These are phyloP conservation scores for Agapostemon virescens DNA, from an alignment of 2,888 invertebrate species.

Conservation along the genomic window DNA sequence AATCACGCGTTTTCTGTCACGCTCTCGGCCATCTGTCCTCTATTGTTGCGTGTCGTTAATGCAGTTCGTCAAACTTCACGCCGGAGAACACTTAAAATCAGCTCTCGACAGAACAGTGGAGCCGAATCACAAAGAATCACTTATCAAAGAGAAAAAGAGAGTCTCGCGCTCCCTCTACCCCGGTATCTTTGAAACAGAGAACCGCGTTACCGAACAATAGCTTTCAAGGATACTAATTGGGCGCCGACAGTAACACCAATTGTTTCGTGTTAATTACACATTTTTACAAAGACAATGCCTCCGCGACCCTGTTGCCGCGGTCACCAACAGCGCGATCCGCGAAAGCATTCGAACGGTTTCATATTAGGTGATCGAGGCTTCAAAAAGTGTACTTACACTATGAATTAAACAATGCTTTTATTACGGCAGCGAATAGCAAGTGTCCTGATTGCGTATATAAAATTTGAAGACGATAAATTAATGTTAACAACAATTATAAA, in stretches of 20 bases:
- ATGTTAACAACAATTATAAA: no score
- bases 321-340: neutral
- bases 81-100: slow-evolving; percentile 15
- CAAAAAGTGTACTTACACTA: no score
- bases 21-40: slow-evolving; percentile 22
- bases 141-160: slow-evolving; percentile 24
- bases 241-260: slow-evolving; percentile 20
- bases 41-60: slow-evolving; percentile 46
- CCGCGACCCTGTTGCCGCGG: neutral
- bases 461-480: no score
- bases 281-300: neutral
- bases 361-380: no score
- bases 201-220: slow-evolving; percentile 39
- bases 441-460: no score
- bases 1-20: neutral
- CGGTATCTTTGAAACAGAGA: slow-evolving; percentile 24
- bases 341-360: no score
- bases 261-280: slow-evolving; percentile 17
- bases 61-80: slow-evolving; percentile 27
- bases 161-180: neutral
- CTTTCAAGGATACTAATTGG: slow-evolving; percentile 32
- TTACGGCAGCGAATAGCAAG: no score
- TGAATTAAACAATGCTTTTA: no score
- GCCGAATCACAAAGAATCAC: slow-evolving; percentile 51
- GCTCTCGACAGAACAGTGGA: neutral